Conservation (phyloP, 2,797 vertebrate genomes). For the Babyrousa celebensis region DNA sequence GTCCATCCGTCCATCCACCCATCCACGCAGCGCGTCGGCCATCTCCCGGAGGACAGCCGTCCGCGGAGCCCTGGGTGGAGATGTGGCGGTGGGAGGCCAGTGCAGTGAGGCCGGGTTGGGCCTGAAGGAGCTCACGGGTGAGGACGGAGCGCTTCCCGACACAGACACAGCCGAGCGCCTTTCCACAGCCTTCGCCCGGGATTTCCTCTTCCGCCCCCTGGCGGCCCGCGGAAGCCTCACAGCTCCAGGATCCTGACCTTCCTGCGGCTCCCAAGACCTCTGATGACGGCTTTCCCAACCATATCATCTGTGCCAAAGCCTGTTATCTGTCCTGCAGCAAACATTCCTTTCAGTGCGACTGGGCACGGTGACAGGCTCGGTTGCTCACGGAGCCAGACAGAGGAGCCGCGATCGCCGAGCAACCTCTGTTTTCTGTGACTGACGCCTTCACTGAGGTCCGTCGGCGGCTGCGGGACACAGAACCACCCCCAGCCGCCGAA, state of each 20-base stretch:
- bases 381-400: background rate
- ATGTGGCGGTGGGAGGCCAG: no score
- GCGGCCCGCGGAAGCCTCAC: background rate
- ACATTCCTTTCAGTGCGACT: background rate
- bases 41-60: background rate
- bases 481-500: rapidly evolving
- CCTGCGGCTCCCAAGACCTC: background rate
- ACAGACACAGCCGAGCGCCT: rapidly evolving
- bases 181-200: rapidly evolving
- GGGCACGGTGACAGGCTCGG: rapidly evolving
- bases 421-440: rapidly evolving
- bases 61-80: background rate
- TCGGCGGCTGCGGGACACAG: background rate
- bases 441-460: background rate
- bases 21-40: background rate
- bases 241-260: background rate
- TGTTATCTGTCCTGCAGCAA: background rate
- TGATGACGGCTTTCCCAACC: rapidly evolving
- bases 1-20: background rate
- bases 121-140: background rate
- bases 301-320: rapidly evolving
- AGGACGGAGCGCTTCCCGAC: rapidly evolving
- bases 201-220: background rate
- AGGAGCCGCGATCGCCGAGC: background rate
- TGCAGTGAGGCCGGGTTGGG: rapidly evolving